Percentiles rank a stretch among this genome's conserved stretches.
phyloP scores from a whole-genome alignment of 2,113 vertebrate species.

The Vulpes lagopus region DNA sequence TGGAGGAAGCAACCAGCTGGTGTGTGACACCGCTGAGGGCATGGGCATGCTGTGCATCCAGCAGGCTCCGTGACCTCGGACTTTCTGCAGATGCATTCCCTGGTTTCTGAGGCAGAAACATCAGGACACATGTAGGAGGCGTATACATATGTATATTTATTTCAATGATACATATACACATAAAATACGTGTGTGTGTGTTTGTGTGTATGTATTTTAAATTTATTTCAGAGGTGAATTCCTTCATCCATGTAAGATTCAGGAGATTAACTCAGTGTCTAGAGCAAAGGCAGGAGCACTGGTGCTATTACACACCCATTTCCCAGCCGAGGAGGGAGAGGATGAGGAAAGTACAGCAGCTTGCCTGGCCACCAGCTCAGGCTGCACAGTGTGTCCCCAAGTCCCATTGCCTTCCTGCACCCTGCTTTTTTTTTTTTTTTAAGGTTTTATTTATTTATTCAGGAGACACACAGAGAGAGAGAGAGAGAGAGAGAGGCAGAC shows the following conservation, averaged over 20 bases:
- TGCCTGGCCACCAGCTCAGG: background rate
- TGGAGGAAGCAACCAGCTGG: background rate
- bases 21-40: fast-evolving
- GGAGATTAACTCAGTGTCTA: background rate
- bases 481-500: no score
- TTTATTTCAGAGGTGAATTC: background rate
- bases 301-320: background rate
- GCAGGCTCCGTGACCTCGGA: fast-evolving
- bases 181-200: no score
- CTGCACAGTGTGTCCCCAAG: fast-evolving
- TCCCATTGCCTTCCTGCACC: background rate
- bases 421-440: no score
- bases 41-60: background rate
- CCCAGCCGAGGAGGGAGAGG: background rate
- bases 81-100: background rate
- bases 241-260: background rate
- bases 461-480: no score
- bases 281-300: background rate
- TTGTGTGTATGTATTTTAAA: background rate
- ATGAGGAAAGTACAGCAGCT: background rate
- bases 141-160: background rate
- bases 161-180: no score
- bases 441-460: no score
- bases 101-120: background rate
- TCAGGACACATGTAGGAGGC: background rate